Evolutionary conservation across 2,797 vertebrate species (phyloP).

Genomic region (Emydoidea blandingii): DNA sequence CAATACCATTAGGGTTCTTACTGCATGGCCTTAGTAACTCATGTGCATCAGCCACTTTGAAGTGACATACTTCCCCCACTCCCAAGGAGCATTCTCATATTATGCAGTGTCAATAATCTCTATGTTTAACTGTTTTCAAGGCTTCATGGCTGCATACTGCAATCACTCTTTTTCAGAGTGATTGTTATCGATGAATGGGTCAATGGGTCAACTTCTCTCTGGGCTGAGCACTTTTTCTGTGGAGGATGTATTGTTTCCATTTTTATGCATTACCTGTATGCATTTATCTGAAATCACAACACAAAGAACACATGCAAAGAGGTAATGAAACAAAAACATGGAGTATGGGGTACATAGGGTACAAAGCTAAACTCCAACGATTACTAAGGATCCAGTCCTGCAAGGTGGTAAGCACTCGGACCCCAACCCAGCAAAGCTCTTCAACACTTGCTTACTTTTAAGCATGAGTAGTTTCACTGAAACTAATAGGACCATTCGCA

Average conservation of each 20-base stretch:
- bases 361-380: not conserved
- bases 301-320: not conserved
- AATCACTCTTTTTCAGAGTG: not conserved
- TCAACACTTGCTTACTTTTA: constrained; percentile 55
- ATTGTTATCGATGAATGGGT: not conserved
- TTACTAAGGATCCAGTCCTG: not conserved
- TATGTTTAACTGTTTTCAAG: not conserved
- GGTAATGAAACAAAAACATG: not conserved
- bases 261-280: not conserved
- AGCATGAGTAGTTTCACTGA: constrained; percentile 64
- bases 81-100: not conserved
- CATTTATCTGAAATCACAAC: constrained; percentile 12
- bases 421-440: constrained; percentile 63
- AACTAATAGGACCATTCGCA: constrained; percentile 55
- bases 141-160: not conserved
- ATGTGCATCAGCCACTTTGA: constrained; percentile 1
- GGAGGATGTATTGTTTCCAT: not conserved
- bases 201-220: not conserved
- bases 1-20: constrained; percentile 49
- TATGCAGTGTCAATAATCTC: not conserved
- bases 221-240: not conserved
- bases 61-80: not conserved
- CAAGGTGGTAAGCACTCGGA: constrained; percentile 3
- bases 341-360: not conserved
- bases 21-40: not conserved